Percentiles rank a stretch among this genome's conserved stretches.
These are phyloP conservation scores for Sturnira hondurensis DNA, from an alignment of 2,113 vertebrate species.

Conservation along the genomic window DNA sequence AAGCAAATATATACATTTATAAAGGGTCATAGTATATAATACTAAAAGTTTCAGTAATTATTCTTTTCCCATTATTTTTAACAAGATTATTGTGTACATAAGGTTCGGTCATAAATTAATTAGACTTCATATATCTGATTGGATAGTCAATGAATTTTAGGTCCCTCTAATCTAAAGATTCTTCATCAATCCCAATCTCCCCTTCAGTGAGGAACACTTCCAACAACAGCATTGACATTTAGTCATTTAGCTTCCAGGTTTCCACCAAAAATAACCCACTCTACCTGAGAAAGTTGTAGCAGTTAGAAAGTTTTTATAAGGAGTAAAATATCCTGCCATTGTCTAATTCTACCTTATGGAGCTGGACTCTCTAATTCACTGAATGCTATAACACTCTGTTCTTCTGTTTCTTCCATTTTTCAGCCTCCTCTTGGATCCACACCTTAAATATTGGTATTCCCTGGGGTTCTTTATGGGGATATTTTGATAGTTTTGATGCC, in stretches of 20 bases:
- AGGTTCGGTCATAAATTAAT: background rate
- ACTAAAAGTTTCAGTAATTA: background rate
- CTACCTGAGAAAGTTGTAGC: background rate
- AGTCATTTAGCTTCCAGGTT: background rate
- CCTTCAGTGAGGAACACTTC: background rate
- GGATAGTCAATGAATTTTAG: background rate
- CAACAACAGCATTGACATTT: background rate
- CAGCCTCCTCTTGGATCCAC: background rate
- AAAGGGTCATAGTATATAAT: background rate
- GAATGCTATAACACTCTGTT: background rate
- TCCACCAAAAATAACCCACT: background rate
- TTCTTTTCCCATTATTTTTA: background rate
- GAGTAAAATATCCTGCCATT: background rate
- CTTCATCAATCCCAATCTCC: background rate
- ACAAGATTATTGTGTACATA: background rate
- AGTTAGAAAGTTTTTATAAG: background rate
- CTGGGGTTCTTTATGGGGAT: background rate
- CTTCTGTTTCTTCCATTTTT: background rate
- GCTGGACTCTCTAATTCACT: background rate
- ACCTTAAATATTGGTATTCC: background rate
- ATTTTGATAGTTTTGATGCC: background rate
- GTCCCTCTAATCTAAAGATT: background rate
- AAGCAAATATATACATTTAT: slow-evolving; percentile 18
- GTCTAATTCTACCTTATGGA: background rate
- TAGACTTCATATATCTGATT: background rate